These are phyloP conservation scores for Harpagoxenus sublaevis DNA, from an alignment of 2,888 invertebrate genomes.

Conservation along the genomic window DNA sequence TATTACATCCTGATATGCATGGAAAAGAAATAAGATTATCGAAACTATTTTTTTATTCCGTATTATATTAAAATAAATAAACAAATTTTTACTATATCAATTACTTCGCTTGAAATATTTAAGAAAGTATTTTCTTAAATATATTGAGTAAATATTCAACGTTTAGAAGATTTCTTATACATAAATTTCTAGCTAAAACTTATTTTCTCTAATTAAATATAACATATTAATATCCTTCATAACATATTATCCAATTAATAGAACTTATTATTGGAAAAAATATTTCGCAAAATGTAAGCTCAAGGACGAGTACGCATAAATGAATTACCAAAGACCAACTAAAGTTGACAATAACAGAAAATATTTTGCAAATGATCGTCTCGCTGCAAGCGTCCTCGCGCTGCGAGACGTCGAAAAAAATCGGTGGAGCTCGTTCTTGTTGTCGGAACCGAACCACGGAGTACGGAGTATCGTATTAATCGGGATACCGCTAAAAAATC, in stretches of 20 bases:
- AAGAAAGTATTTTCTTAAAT: not conserved
- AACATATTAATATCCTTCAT: not conserved
- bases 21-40: not conserved
- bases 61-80: not conserved
- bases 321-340: not conserved
- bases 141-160: not conserved
- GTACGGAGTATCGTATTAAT: not conserved
- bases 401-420: not conserved
- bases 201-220: not conserved
- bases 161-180: not conserved
- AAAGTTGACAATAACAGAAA: not conserved
- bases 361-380: not conserved
- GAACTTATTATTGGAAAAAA: not conserved
- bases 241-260: not conserved
- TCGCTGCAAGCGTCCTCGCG: no score
- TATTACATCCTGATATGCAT: not conserved
- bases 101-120: not conserved
- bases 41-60: not conserved
- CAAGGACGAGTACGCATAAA: not conserved
- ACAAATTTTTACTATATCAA: not conserved
- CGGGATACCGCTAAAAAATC: not conserved
- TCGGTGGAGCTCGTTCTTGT: not conserved
- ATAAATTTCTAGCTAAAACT: not conserved
- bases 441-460: not conserved
- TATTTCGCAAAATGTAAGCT: not conserved